Conservation (phyloP, 2,113 vertebrate genomes). For the Osmerus mordax region DNA sequence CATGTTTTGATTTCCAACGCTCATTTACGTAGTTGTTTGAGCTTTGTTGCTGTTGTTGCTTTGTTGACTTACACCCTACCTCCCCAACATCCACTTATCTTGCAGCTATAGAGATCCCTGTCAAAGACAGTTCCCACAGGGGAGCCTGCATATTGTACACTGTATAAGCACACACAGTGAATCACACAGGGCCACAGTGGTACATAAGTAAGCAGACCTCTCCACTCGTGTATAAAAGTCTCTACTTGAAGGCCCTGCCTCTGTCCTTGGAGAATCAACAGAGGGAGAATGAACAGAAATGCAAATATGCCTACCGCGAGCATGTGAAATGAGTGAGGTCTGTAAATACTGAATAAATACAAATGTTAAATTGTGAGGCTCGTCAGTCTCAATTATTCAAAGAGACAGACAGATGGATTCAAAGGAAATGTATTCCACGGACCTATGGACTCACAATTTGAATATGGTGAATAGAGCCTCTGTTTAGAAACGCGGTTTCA, state of each 20-base stretch:
- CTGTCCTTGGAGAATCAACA: no score
- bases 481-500: no score
- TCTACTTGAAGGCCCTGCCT: conserved; percentile 13
- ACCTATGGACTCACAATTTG: no score
- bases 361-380: no score
- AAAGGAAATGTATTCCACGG: no score
- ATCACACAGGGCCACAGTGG: conserved; percentile 22
- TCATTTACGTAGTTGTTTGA: conserved; percentile 43
- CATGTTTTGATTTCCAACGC: background rate
- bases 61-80: conserved; percentile 53
- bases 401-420: no score
- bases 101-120: conserved; percentile 44
- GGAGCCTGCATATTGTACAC: conserved; percentile 13
- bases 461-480: no score
- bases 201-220: conserved; percentile 25
- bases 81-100: conserved; percentile 48
- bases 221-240: background rate
- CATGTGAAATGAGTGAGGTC: no score
- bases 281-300: no score
- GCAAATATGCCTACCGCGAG: no score
- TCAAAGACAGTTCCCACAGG: conserved; percentile 53
- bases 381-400: no score
- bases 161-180: conserved; percentile 23
- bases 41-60: conserved; percentile 47
- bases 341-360: no score